Base-by-base conservation (phyloP, 2,797 vertebrate species). In the Aphelocoma californica region DNA sequence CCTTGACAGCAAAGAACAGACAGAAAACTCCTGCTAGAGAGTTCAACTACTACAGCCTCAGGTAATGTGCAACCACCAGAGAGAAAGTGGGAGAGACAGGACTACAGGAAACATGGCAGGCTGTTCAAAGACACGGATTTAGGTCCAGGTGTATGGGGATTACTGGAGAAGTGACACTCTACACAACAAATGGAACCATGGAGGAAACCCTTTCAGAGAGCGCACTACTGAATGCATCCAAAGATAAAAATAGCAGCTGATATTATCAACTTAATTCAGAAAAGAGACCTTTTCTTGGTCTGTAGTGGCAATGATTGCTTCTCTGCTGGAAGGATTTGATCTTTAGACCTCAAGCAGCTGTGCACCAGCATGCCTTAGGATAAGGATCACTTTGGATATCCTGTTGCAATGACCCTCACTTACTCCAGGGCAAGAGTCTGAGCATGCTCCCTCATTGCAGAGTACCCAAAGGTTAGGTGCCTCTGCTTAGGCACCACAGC, bases 1-100 rank as follows among this genome's bases (percentile, higher is more conserved):
- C 92, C 92, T 90, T 96, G 96, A 19, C 44, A 91, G 47, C 58
- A 81, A 57, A 95, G 79, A 85, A 93, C 53, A 93, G 84, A 54
- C 28, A 93, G 75, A 93, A 94, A 92, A 65, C 62, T 92, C 64
- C 71, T 91, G 72, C 64, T 73, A 19, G 74, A 88, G 77, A 75
- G 74, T 91, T 80, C 83, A 91, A 17, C 45, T 38, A 44, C 17
- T 69, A 80, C 61, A 93, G 91, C 94, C 92, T 56, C 87, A 92
- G 87, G 94, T 91, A 92, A 86, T 14, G 57, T 58, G 42, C 70
- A 90, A 47, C 9, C 38, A 69, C 25, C 38, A 81, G 85, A 72
- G 80, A 93, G 73, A 75, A 91, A 69, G 14, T 6, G 38, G 38
- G 47, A 80, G 42, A 78, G 36, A 40, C 1, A 12, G 15, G 56